Evolutionary conservation across 1,140 invertebrate species (phyloP), one percentile per base, ranked within the genome.

Genomic region (Copidosoma floridanum): DNA sequence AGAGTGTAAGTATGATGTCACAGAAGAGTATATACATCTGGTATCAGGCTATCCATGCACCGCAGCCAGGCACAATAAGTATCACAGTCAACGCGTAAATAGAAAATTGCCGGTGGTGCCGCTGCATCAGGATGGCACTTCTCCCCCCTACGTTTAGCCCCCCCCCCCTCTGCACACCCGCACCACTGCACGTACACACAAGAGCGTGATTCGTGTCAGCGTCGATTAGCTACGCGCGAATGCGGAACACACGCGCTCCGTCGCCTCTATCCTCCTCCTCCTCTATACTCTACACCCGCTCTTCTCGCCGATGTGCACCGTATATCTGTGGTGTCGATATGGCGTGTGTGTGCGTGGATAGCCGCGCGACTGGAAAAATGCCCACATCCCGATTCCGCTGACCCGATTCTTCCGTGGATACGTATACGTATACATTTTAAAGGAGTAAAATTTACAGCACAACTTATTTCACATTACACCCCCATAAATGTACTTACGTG

Each of bases 91-190:
- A n/a, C n/a, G 3, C 55, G 57, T 52, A 59, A 44, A 59, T 52
- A 59, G 40, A 24, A 53, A 59, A 59, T 59, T 53, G 40, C 29
- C 29, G 29, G 12, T 12, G 6, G 47, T 51, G 12, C 27, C 63
- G 57, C 62, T 51, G 52, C n/a, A n/a, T 48, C 68, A 68, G 65
- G 66, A 70, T 73, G 71, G 73, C 66, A 73, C 70, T 73, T 67
- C 70, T 72, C 73, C 71, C 71, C 65, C 61, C 66, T 62, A 61
- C 58, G 61, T 55, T 61, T 62, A 61, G 61, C 64, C 64, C 52
- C 62, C 63, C 65, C 64, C 18, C 11, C 48, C 29, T n/a, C n/a
- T n/a, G 26, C 46, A 20, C 12, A 18, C 24, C 21, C 29, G 18
- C 7, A 27, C 11, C 40, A 38, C 20, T 38, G 35, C 26, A 4